phyloP scores from a whole-genome alignment of 1,140 invertebrate species.

The Lerema accius region DNA sequence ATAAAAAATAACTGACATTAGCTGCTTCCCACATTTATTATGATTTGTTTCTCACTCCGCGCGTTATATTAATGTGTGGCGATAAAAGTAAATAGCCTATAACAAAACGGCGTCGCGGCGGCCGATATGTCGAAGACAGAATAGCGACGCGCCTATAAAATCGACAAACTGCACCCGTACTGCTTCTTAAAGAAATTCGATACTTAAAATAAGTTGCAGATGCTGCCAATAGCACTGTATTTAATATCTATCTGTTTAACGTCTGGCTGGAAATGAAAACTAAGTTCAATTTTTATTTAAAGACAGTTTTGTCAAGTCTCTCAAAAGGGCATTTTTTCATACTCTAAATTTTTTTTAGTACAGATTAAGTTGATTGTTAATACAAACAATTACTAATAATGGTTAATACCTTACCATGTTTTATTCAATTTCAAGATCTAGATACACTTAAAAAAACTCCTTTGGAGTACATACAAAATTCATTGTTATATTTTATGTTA shows the following conservation, averaged over 20 bases:
- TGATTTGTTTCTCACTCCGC: conserved; percentile 29
- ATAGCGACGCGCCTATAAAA: conserved; percentile 30
- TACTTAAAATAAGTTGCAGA: conserved; percentile 31
- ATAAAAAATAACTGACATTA: conserved; percentile 21
- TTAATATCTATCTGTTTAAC: conserved; percentile 16
- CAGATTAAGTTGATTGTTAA: no score
- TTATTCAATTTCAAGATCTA: no score
- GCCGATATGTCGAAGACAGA: conserved; percentile 24
- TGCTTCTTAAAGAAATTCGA: conserved; percentile 30
- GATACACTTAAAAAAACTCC: no score
- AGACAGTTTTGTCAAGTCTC: no score
- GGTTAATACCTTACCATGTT: no score
- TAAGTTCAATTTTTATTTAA: no score
- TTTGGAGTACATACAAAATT: no score
- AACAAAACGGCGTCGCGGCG: conserved; percentile 27
- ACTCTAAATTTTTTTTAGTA: no score
- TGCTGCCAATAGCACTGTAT: conserved; percentile 9
- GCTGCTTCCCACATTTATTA: conserved; percentile 24
- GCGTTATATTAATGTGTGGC: conserved; percentile 29
- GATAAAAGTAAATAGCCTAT: conserved; percentile 31
- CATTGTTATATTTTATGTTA: no score
- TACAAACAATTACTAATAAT: no score
- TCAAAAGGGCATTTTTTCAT: no score
- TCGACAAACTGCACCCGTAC: conserved; percentile 29
- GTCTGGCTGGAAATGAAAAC: not conserved